Evolutionary conservation across 2,113 vertebrate species (phyloP).

Genomic region (Corythornis vintsioides): DNA sequence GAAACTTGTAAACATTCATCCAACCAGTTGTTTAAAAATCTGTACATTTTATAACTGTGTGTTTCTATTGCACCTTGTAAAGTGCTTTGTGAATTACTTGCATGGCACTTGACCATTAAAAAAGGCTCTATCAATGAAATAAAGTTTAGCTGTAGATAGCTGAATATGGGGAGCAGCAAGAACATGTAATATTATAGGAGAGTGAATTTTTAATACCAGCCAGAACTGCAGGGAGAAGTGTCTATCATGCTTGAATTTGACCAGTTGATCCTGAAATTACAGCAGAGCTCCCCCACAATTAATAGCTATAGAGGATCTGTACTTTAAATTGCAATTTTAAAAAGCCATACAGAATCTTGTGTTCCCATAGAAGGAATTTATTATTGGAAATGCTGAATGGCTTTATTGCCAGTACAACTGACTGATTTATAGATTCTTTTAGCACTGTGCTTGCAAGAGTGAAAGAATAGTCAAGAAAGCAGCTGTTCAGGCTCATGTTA

Average conservation of each 20-base stretch:
- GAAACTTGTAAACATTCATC: background rate
- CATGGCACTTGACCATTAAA: background rate
- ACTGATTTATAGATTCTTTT: conserved; percentile 50
- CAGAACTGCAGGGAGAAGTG: background rate
- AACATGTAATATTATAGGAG: background rate
- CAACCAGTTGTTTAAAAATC: background rate
- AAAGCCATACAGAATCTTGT: background rate
- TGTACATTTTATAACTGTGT: background rate
- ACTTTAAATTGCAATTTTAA: background rate
- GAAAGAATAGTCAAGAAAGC: conserved; percentile 22
- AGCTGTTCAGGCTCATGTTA: conserved; percentile 48
- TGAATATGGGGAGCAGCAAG: background rate
- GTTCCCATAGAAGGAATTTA: background rate
- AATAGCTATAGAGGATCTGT: background rate
- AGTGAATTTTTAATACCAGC: background rate
- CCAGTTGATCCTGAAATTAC: background rate
- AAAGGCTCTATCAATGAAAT: background rate
- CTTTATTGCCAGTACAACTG: conserved; percentile 5
- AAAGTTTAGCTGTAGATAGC: background rate
- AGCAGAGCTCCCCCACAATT: background rate
- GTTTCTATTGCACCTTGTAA: background rate
- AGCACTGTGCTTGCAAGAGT: conserved; percentile 34
- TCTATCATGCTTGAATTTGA: background rate
- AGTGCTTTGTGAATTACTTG: background rate
- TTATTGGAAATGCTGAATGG: conserved; percentile 21